Evolutionary conservation across 2,888 invertebrate genomes (phyloP), one percentile per base, ranked within the genome.

Genomic region (Drosophila helvetica): DNA sequence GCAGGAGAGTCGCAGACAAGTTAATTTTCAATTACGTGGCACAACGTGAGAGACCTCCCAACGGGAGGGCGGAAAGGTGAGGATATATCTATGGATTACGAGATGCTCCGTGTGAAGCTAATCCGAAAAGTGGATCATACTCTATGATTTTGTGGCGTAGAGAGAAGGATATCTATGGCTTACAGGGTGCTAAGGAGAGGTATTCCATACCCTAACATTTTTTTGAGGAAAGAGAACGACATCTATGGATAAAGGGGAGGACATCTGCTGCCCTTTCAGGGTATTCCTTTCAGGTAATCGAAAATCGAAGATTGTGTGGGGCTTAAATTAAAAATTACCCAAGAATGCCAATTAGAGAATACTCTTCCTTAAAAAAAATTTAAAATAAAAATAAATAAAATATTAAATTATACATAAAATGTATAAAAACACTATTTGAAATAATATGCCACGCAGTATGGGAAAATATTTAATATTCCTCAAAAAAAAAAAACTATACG

Each of bases 11-110:
- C 73, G 73, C 60, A 77, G 74, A 85, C 85, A 85, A 87, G 83
- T 85, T 83, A 87, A 87, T 87, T 87, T 87, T 87, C 87, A 87
- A 87, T 85, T 87, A 85, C 82, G 86, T 83, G 87, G 69, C 63
- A n/a, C 77, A 70, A 85, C 86, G 80, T 79, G 77, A 59, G 63
- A 52, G 58, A 53, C 64, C 59, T 19, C 19, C 30, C 15, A 19
- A 53, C 19, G 38, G 38, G 4, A 5, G 15, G 2, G 38, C 7
- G 7, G 17, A 22, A 57, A 50, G n/a, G 27, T 48, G 27, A 19
- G n/a, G 4, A 2, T 7, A 8, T n/a, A 42, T 38, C n/a, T 17
- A 22, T 22, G 54, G 51, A 50, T 27, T 25, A 51, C 27, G 15
- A 8, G 52, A 25, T 38, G 38, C 18, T 15, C 15, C 38, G 38